These are phyloP conservation scores for Dryobota labecula DNA, from an alignment of 2,888 invertebrate genomes.

Conservation along the genomic window DNA sequence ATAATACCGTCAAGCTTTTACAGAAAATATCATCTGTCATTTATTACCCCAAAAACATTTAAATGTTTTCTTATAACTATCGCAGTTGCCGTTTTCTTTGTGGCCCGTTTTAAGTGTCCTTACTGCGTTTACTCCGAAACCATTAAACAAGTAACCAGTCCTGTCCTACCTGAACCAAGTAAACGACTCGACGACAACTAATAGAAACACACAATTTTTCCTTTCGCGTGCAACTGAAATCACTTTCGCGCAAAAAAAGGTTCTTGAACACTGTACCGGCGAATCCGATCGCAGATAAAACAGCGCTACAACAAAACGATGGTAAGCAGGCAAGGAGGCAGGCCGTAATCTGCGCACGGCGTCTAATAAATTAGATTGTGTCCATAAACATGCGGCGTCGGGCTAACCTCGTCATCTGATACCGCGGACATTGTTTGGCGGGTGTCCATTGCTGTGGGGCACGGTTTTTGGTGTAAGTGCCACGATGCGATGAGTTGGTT, in stretches of 20 bases:
- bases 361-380: conserved; percentile 84
- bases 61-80: not conserved
- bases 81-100: not conserved
- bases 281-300: conserved; percentile 64
- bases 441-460: conserved; percentile 61
- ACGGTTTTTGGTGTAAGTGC: conserved; percentile 41
- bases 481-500: not conserved
- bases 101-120: not conserved
- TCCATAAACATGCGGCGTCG: conserved; percentile 82
- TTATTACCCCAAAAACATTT: not conserved
- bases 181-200: conserved; percentile 43
- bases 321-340: conserved; percentile 70
- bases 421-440: conserved; percentile 77
- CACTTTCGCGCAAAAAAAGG: conserved; percentile 58
- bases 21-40: not conserved
- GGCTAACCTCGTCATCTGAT: conserved; percentile 82
- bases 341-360: conserved; percentile 73
- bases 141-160: conserved; percentile 8
- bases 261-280: conserved; percentile 52
- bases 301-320: conserved; percentile 67
- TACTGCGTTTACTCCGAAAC: not conserved
- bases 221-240: conserved; percentile 65
- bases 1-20: not conserved
- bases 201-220: conserved; percentile 60
- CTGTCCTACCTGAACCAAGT: conserved; percentile 10